A percentile compares a stretch with the other conserved stretches of the same genome.
These are phyloP conservation scores for Bolinopsis microptera DNA, from an alignment of 37 sponge, comb jelly and placozoan species.

Conservation along the genomic window DNA sequence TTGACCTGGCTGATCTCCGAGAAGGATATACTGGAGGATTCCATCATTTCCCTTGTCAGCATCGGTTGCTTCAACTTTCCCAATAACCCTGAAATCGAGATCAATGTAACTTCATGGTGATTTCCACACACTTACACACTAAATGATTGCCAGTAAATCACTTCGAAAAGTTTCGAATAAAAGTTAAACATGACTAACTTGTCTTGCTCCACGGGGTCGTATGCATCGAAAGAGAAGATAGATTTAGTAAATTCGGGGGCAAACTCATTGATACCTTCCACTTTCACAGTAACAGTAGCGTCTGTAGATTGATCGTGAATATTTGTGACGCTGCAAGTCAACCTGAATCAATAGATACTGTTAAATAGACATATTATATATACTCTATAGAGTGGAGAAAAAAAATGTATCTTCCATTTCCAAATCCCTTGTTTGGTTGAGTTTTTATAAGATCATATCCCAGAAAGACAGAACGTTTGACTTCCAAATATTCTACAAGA, in stretches of 20 bases:
- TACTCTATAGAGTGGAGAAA: too few relatives aligned
- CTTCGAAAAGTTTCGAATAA: too few relatives aligned
- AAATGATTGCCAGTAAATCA: too few relatives aligned
- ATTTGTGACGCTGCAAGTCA: background rate
- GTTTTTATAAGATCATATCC: too few relatives aligned
- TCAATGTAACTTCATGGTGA: too few relatives aligned
- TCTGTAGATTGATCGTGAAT: background rate
- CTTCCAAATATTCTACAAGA: background rate
- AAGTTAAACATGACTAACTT: too few relatives aligned
- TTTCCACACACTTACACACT: too few relatives aligned
- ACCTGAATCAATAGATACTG: conserved; percentile 6
- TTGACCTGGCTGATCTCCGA: background rate
- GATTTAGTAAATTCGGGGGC: background rate
- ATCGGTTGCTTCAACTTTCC: background rate
- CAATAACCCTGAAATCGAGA: background rate
- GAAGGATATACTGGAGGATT: background rate
- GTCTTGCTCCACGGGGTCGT: background rate
- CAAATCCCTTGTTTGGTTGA: too few relatives aligned
- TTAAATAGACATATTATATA: too few relatives aligned
- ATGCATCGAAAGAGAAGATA: background rate
- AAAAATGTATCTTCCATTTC: too few relatives aligned
- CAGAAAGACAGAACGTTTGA: too few relatives aligned
- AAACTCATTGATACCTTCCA: background rate
- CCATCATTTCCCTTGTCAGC: background rate
- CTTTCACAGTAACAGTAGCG: background rate